These are phyloP conservation scores for Octomys mimax DNA, from an alignment of 2,797 vertebrate genomes.

Conservation along the genomic window DNA sequence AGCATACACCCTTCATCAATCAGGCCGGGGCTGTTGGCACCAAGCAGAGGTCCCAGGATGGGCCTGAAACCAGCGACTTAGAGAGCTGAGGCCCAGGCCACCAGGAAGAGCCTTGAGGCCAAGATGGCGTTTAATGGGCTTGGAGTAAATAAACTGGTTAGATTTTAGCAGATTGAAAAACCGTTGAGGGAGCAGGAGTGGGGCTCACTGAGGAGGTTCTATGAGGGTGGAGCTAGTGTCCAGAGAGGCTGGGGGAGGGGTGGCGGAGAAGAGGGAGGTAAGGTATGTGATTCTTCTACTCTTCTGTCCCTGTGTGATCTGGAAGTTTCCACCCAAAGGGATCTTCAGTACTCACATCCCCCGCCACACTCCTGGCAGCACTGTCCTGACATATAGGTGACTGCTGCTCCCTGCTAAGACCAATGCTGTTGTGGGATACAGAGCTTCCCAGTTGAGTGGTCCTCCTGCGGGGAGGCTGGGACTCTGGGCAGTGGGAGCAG, in stretches of 20 bases:
- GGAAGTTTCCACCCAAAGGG: neutral
- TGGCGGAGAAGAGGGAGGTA: neutral
- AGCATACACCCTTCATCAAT: neutral
- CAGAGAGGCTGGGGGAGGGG: too few relatives aligned
- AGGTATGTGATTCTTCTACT: neutral
- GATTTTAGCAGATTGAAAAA: neutral
- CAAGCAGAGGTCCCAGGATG: neutral
- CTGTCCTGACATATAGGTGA: conserved; percentile 12
- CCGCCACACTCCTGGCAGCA: neutral
- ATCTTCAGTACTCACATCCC: fast-evolving
- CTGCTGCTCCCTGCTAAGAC: neutral
- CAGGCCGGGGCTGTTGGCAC: neutral
- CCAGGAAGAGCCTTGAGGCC: neutral
- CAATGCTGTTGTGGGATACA: conserved; percentile 24
- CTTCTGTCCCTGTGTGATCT: neutral
- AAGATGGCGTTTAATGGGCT: neutral
- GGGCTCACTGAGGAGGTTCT: neutral
- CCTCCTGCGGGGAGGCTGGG: conserved; percentile 12
- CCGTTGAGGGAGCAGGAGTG: neutral
- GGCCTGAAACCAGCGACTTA: neutral
- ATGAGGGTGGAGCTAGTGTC: neutral
- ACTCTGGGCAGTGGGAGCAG: conserved; percentile 55
- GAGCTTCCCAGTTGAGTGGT: neutral
- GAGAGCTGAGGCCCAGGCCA: neutral
- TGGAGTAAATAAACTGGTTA: neutral